Evolutionary conservation across 2,113 vertebrate species (phyloP), one percentile per base, ranked within the genome.

Genomic region (Aspidoscelis tigris): DNA sequence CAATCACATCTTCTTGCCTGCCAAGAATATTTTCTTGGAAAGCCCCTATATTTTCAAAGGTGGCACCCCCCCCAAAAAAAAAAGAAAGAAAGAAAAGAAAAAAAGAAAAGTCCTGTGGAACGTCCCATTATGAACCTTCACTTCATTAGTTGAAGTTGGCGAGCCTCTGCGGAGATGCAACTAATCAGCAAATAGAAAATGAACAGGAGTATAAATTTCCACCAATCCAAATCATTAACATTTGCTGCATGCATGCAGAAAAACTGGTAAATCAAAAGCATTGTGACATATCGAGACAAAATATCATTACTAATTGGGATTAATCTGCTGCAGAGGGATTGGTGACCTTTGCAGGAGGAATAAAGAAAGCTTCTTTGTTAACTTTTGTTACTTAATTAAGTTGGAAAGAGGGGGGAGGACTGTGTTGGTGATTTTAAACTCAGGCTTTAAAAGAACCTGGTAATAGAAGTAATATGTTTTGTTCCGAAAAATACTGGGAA

Each of bases 281-380:
- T 94, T 92, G 92, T 95, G 94, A 93, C 96, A 92, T 95, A 95
- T 94, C 92, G 94, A 94, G 96, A 93, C 95, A 96, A 96, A 96
- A 95, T 96, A 97, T 96, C 95, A 95, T 96, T 95, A 93, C 95
- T 96, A 97, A 97, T 97, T 97, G 95, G 95, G 95, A 96, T 96
- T 97, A 96, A 97, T 97, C 95, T 94, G 94, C 92, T 95, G 91
- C 94, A 91, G 92, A 93, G 95, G 95, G 94, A 96, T 94, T 64
- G 83, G 24, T 26, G 68, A 84, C 68, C 76, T 84, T 72, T 95
- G 92, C 89, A 86, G 90, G 93, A 95, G 92, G 93, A 93, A 93
- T 93, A 91, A 33, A 33, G 89, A 94, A 93, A 95, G 93, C 89
- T 93, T 80, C 93, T 96, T 50, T 1, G 3, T 96, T 96, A 95